Evolutionary conservation across 2,888 invertebrate species (phyloP), one percentile per base, ranked within the genome.

Genomic region (Mythimna loreyi): DNA sequence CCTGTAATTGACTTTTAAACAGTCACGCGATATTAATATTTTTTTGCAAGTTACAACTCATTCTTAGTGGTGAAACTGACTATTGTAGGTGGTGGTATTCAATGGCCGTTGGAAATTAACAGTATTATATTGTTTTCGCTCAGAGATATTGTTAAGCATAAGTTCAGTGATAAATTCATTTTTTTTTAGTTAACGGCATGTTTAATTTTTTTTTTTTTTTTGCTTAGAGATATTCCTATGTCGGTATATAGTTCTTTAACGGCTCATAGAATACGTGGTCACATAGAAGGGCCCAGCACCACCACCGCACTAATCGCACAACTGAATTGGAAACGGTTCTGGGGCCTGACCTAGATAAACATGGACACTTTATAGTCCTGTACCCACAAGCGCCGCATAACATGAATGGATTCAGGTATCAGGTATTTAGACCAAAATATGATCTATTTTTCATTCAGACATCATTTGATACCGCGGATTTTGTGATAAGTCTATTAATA

Each of bases 11-110:
- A 9, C 52, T 53, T 36, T 49, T 21, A 50, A 23, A 45, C 21
- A 67, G 50, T 47, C 57, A 61, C 40, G 61, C 23, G n/a, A 21
- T 3, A 28, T 55, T 47, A 28, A n/a, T n/a, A n/a, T n/a, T 57
- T 50, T 25, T 33, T 43, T 72, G n/a, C 47, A 43, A 8, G 64
- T 52, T 21, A 52, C 21, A 75, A 58, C 43, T 49, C 23, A 50
- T 55, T 16, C 7, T 25, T 56, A 60, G 60, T 79, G 76, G 60
- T 67, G 75, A 57, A 61, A 61, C 60, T 16, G 67, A 43, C 59
- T 36, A 21, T 6, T 55, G 5, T 56, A 62, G 53, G 36, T 47
- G 49, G 33, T 33, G 43, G 11, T 21, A 64, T 74, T 65, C 40
- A 65, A 47, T 28, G 56, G 43, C n/a, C 45, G 5, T 8, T 25